Evolutionary conservation across 2,797 vertebrate species (phyloP), one percentile per base, ranked within the genome.

Genomic region (Mormyrops attenuatus): DNA sequence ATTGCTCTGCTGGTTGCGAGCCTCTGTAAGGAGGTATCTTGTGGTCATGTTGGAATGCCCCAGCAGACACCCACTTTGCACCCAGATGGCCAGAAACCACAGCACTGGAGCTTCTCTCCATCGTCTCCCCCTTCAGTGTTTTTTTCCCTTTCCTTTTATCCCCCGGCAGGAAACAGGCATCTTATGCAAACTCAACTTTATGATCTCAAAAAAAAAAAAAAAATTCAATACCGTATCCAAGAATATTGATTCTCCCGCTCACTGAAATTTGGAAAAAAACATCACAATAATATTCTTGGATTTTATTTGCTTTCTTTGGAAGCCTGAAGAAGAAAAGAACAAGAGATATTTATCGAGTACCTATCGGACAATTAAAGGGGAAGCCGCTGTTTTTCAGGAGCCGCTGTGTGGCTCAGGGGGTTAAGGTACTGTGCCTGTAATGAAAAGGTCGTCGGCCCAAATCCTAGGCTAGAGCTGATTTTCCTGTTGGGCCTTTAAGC

Each of bases 111-210:
- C 13, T 73, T 34, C 0, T 1, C 66, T 73, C 66, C 30, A 73
- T 38, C 66, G 38, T 73, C 66, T 73, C 4, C 5, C 66, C 66
- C 13, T 73, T 73, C 66, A 73, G 66, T 34, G 30, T 73, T 13
- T 69, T 69, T 13, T 63, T 60, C 11, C 22, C 6, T 87, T n/a
- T 38, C n/a, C 2, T 41, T 41, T 38, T 84, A 50, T 11, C 22
- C 41, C 44, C 50, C 30, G 6, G 13, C 52, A 57, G 30, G 20
- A 22, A 52, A 41, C 15, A 41, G 15, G 53, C 26, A 87, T 38
- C 30, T 87, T 38, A 87, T 57, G 52, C 85, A 87, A 38, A 38
- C 52, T 55, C 30, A 87, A 87, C 34, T 87, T 57, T 57, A 55
- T 34, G 15, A 17, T 87, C 26, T 87, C 0, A 57, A 87, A 77